Base-by-base conservation (phyloP, 2,888 invertebrate species). In the Plusia festucae region DNA sequence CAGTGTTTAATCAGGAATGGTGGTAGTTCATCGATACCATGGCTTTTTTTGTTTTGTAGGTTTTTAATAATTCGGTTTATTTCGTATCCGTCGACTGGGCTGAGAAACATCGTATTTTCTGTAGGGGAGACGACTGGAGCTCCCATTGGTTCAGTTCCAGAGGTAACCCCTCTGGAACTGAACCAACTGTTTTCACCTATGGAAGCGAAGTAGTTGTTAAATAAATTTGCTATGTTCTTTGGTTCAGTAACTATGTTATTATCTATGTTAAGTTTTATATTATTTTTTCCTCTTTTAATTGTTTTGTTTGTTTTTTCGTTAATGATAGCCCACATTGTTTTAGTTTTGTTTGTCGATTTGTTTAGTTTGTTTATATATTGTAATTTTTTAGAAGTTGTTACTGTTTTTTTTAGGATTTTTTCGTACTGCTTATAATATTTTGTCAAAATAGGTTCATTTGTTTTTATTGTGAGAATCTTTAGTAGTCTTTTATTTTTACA, bases 301-400 rank as follows among this genome's bases (percentile, higher is more conserved):
- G 7, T 62, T 55, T 57, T 62, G 13, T 63, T 63, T 15, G 61
- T 61, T 51, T 24, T 49, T 34, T 54, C 54, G 5, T 61, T 61
- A 16, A 61, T 55, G 24, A 54, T 61, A 18, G 22, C 20, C 61
- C 61, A 61, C 61, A 61, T 61, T 6, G 61, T 53, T 53, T 63
- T 56, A 3, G 40, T 22, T 57, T 52, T 63, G 5, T 63, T 63
- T n/a, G 18, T 18, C 0, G 62, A 56, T 18, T n/a, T 56, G 5
- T 63, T 63, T 18, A 63, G 8, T 34, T 34, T 34, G 4, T 34
- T 34, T 34, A 6, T 34, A 8, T 34, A n/a, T n/a, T n/a, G n/a
- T n/a, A n/a, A n/a, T n/a, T n/a, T n/a, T n/a, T n/a, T n/a, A n/a
- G n/a, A n/a, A n/a, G n/a, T n/a, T n/a, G n/a, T n/a, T n/a, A n/a